phyloP scores from a whole-genome alignment of 2,113 vertebrate species.

The Porphyrio hochstetteri region DNA sequence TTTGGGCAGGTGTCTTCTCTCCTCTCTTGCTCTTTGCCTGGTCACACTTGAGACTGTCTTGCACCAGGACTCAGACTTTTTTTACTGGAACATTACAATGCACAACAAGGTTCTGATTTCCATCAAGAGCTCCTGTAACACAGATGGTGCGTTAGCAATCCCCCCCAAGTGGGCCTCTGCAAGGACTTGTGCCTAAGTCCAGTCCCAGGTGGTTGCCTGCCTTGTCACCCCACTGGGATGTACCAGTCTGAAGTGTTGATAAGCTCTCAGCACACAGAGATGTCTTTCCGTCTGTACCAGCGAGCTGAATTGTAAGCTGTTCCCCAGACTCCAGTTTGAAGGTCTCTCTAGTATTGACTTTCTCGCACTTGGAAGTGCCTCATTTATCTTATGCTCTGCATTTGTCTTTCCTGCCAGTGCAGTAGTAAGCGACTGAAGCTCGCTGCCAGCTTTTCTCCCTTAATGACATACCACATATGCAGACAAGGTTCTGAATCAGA shows the following conservation, averaged over 20 bases:
- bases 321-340: slow-evolving; percentile 66
- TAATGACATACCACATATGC: slow-evolving; percentile 51
- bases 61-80: background rate
- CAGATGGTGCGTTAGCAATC: background rate
- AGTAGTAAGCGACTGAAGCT: slow-evolving; percentile 29
- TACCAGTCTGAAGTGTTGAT: background rate
- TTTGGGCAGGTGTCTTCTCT: background rate
- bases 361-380: slow-evolving; percentile 59
- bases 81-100: background rate
- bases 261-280: background rate
- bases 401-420: slow-evolving; percentile 62
- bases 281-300: background rate
- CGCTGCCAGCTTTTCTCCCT: slow-evolving; percentile 44
- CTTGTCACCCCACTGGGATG: background rate
- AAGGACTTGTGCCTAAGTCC: background rate
- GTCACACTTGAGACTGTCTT: background rate
- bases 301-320: background rate
- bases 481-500: slow-evolving; percentile 41
- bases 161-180: background rate
- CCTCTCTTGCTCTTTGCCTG: background rate
- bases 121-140: background rate
- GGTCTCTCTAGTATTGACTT: slow-evolving; percentile 70
- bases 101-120: background rate
- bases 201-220: background rate
- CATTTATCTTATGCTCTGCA: slow-evolving; percentile 66